phyloP scores from a whole-genome alignment of 2,888 invertebrate genomes.

The Lypha dubia region DNA sequence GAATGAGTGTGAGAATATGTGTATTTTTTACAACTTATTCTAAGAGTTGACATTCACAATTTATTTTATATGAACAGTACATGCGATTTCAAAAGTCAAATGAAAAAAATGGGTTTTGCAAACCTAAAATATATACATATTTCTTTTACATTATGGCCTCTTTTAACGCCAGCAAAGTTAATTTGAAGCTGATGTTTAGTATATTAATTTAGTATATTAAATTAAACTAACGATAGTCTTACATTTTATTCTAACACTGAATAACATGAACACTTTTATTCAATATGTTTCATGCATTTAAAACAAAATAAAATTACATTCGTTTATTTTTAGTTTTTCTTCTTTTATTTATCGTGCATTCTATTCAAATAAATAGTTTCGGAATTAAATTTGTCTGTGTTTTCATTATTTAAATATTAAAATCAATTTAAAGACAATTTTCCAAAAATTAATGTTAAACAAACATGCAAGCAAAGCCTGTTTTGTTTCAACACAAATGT shows the following conservation, averaged over 20 bases:
- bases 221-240: neutral
- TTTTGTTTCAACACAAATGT: conserved; percentile 11
- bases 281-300: too few species aligned
- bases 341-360: neutral
- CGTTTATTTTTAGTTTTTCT: neutral
- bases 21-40: neutral
- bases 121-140: neutral
- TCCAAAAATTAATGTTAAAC: conserved; percentile 26
- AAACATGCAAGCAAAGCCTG: conserved; percentile 45
- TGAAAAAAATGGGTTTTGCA: neutral
- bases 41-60: neutral
- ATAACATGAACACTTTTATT: too few species aligned
- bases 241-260: neutral
- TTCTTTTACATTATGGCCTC: neutral
- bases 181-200: neutral
- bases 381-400: conserved; percentile 6
- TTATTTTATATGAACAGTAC: neutral
- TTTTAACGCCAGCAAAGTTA: neutral
- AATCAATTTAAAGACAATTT: conserved; percentile 44
- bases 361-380: neutral
- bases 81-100: neutral
- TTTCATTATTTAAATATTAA: conserved; percentile 25
- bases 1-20: neutral
- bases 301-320: neutral
- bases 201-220: neutral